These are phyloP conservation scores for Sphaerodactylus townsendi DNA, from an alignment of 2,113 vertebrate species.

Conservation along the genomic window DNA sequence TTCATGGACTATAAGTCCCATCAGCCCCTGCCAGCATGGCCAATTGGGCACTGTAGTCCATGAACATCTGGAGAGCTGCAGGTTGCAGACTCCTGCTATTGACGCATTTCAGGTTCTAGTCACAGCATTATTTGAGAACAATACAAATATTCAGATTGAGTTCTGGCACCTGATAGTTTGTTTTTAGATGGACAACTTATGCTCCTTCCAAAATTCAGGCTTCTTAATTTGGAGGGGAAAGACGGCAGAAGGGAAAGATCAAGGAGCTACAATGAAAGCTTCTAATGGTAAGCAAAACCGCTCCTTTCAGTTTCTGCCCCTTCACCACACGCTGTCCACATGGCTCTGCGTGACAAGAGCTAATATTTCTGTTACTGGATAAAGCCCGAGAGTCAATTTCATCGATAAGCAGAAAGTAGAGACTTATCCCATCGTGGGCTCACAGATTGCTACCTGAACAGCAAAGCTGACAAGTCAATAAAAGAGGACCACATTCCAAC, in stretches of 20 bases:
- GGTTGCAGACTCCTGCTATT: no score
- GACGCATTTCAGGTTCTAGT: neutral
- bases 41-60: no score
- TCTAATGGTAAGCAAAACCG: neutral
- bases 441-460: no score
- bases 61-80: no score
- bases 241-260: neutral
- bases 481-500: neutral
- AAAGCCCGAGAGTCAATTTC: neutral
- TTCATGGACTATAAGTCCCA: no score
- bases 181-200: no score
- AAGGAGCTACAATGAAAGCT: neutral
- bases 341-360: neutral
- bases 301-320: neutral
- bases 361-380: neutral
- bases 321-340: neutral
- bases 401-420: neutral
- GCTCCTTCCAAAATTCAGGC: neutral
- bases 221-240: neutral
- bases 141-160: no score
- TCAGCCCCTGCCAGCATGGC: no score
- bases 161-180: neutral
- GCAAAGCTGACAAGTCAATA: no score
- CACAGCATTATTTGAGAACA: neutral
- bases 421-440: neutral